Percentiles rank a stretch among this genome's conserved stretches.
Conservation (phyloP, 2,888 invertebrate species). For the Digitonthophagus gazella region DNA sequence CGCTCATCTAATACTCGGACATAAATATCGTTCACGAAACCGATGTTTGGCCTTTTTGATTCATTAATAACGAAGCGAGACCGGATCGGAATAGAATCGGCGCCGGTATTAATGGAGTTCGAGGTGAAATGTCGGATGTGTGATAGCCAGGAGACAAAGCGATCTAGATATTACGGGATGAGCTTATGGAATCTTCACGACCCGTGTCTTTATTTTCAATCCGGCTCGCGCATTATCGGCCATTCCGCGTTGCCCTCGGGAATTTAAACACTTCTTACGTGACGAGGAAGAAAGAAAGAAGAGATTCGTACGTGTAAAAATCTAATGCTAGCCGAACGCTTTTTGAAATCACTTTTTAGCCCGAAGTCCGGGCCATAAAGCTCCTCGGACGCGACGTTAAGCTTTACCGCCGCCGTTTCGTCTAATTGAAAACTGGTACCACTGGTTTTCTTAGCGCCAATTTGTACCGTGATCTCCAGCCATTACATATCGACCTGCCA, state of each 20-base stretch:
- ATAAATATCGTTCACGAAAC: constrained; percentile 2
- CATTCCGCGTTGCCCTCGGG: neutral
- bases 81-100: constrained; percentile 3
- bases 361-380: constrained; percentile 9
- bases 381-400: constrained; percentile 9
- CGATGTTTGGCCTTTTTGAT: constrained; percentile 11
- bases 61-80: constrained; percentile 7
- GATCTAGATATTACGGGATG: neutral
- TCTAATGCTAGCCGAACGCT: constrained; percentile 4
- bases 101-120: neutral
- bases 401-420: constrained; percentile 12
- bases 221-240: neutral
- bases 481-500: constrained; percentile 9
- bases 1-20: neutral
- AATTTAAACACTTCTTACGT: neutral
- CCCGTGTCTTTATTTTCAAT: neutral
- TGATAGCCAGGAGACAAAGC: constrained; percentile 2
- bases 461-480: constrained; percentile 5
- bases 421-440: constrained; percentile 17
- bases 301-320: constrained; percentile 6
- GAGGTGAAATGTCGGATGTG: constrained; percentile 5
- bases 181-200: neutral
- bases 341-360: constrained; percentile 11
- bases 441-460: constrained; percentile 17
- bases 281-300: neutral